Evolutionary conservation across 2,888 invertebrate species (phyloP), one percentile per base, ranked within the genome.

Genomic region (Drosophila barbarae): DNA sequence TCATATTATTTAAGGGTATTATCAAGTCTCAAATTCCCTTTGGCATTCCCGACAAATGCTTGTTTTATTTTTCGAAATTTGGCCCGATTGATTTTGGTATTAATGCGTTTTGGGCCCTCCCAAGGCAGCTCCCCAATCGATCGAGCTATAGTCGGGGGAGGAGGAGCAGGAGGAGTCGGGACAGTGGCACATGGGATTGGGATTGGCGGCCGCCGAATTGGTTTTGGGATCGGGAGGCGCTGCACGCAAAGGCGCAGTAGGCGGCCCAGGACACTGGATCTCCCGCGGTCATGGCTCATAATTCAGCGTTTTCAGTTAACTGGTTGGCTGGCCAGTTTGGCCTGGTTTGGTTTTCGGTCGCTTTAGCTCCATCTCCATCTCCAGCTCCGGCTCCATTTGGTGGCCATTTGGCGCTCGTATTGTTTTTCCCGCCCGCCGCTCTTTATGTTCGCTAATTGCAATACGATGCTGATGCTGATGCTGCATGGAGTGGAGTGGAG

Each of bases 401-500:
- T 61, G 66, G 21, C 70, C 74, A 69, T 76, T 79, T 74, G 71
- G 59, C 47, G 64, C 63, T 67, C 39, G 73, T 75, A 72, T 79
- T 79, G 75, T 82, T 77, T 74, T 72, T 67, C 66, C 66, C 44
- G 28, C 28, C 7, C 28, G 61, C 10, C 65, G 70, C 67, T 71
- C 73, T 68, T 74, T 82, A 73, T 71, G 53, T 34, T 64, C 80
- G 78, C 77, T 81, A 81, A 81, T 81, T 83, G 81, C 81, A 77
- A 81, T 78, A 72, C 80, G 84, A 81, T 77, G 80, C 84, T 71
- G 69, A 77, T 83, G 73, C 71, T 76, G 83, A 26, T 76, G 79
- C 77, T 63, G 69, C 18, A 69, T 18, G 35, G 47, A 41, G 9
- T 26, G 26, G 26, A n/a, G 18, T 1, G 18, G 18, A 32, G n/a